A percentile compares a stretch with the other conserved stretches of the same genome.
phyloP scores from a whole-genome alignment of 2,888 invertebrate genomes.

The Eupeodes latifasciatus region DNA sequence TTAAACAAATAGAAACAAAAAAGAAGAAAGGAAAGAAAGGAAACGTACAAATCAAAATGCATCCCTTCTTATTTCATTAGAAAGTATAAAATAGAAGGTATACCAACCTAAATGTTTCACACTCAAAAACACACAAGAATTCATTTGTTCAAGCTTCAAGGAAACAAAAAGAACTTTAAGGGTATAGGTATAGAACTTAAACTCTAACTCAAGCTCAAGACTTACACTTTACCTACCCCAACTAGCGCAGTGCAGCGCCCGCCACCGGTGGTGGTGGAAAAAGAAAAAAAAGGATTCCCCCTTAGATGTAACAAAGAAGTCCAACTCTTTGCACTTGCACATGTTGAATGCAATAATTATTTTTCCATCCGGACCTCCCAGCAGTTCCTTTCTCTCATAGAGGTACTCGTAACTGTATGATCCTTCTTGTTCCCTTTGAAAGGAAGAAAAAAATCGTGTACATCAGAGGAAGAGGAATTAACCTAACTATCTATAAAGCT shows the following conservation, averaged over 20 bases:
- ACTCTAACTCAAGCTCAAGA: not conserved
- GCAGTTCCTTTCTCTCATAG: constrained; percentile 11
- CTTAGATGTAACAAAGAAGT: constrained; percentile 51
- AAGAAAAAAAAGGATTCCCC: constrained; percentile 28
- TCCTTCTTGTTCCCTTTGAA: constrained; percentile 14
- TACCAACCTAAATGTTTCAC: constrained; percentile 28
- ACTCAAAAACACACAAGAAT: constrained; percentile 48
- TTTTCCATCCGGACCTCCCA: constrained; percentile 54
- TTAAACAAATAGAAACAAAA: not conserved
- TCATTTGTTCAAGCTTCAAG: constrained; percentile 43
- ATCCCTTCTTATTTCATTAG: constrained; percentile 67
- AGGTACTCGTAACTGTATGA: not conserved
- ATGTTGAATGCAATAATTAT: constrained; percentile 76
- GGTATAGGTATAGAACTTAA: not conserved
- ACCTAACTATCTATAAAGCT: not conserved
- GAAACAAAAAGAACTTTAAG: constrained; percentile 5
- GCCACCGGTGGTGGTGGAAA: no score
- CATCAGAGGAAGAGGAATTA: not conserved
- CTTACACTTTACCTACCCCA: constrained; percentile 1
- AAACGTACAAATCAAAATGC: constrained; percentile 61
- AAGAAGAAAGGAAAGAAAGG: no score
- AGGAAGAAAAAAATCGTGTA: not conserved
- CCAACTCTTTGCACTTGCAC: constrained; percentile 60
- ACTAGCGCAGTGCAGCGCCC: no score
- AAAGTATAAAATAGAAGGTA: constrained; percentile 19